phyloP scores from a whole-genome alignment of 2,797 vertebrate genomes.

The Bucorvus abyssinicus region DNA sequence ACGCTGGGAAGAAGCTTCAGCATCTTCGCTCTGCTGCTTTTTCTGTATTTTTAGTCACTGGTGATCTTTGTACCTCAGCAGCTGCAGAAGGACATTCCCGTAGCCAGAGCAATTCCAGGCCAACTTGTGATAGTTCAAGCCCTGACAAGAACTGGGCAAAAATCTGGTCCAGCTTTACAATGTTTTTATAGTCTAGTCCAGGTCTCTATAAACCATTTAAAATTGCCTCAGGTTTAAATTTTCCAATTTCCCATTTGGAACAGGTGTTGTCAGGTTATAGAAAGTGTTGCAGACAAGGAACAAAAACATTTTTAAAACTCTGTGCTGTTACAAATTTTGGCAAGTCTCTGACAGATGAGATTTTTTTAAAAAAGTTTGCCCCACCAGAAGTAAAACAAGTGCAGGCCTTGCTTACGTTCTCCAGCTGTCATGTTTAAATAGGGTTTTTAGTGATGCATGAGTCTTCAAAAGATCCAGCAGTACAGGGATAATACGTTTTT shows the following conservation, averaged over 20 bases:
- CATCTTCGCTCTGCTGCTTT: neutral
- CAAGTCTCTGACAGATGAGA: neutral
- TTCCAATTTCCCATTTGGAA: constrained; percentile 50
- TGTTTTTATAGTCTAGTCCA: constrained; percentile 56
- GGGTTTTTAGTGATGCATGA: neutral
- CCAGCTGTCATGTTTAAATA: constrained; percentile 10
- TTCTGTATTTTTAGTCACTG: neutral
- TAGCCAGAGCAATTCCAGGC: neutral
- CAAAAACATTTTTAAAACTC: constrained; percentile 11
- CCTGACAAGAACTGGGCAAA: neutral
- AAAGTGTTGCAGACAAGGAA: constrained; percentile 20
- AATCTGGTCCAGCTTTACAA: constrained; percentile 1
- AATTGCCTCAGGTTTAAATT: constrained; percentile 45
- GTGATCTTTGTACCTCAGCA: neutral
- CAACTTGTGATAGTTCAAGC: neutral
- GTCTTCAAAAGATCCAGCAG: neutral
- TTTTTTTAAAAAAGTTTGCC: neutral
- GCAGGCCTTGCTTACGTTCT: constrained; percentile 23
- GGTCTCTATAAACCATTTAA: constrained; percentile 58
- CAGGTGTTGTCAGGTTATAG: constrained; percentile 58
- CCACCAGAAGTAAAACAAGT: neutral
- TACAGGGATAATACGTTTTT: neutral
- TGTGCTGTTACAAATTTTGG: neutral
- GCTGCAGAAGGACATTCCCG: neutral
- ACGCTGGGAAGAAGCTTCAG: neutral